Base-by-base conservation (phyloP, 1,140 invertebrate species). In the Zaprionus vittiger region DNA sequence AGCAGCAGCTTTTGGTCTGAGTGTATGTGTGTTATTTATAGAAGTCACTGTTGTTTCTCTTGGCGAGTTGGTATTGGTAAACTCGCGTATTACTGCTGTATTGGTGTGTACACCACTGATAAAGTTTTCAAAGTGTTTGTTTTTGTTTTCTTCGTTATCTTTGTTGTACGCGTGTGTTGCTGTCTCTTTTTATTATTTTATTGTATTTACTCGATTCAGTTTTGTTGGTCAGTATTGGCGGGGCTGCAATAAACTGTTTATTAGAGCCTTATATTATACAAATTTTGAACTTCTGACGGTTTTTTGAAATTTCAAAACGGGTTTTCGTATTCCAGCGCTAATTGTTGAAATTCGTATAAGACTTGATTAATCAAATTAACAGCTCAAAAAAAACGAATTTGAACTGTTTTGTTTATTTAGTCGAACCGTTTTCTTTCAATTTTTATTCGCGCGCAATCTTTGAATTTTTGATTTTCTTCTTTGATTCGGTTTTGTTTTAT, bases 1-100 rank as follows among this genome's bases (percentile, higher is more conserved):
- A 63, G 37, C 49, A 41, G 9, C 38, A 62, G 70, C 52, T 57
- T 38, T 66, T 20, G 14, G 26, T 54, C 31, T 66, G 34, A 55
- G 24, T 73, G 83, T 87, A 64, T 79, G 71, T 24, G 78, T 87
- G 84, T 87, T 89, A 84, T 87, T 77, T 77, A 77, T 77, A 73
- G 49, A 52, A 61, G 62, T 17, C 57, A 31, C n/a, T 24, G 20
- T 60, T 14, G 20, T 60, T n/a, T 55, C 37, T 34, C 26, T 24
- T 28, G 26, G 24, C 60, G 47, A 38, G 12, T 41, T 34, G 9
- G 31, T 34, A 11, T 34, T 34, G 37, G 22, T 17, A 12, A 34
- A 2, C n/a, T n/a, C 31, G 24, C 15, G 56, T 60, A 47, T 71
- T 74, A 24, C 5, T 41, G 15, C 15, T 47, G 59, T 56, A 54